A percentile compares a stretch with the other conserved stretches of the same genome.
phyloP scores from a whole-genome alignment of 2,797 vertebrate species.

The Lateolabrax maculatus region DNA sequence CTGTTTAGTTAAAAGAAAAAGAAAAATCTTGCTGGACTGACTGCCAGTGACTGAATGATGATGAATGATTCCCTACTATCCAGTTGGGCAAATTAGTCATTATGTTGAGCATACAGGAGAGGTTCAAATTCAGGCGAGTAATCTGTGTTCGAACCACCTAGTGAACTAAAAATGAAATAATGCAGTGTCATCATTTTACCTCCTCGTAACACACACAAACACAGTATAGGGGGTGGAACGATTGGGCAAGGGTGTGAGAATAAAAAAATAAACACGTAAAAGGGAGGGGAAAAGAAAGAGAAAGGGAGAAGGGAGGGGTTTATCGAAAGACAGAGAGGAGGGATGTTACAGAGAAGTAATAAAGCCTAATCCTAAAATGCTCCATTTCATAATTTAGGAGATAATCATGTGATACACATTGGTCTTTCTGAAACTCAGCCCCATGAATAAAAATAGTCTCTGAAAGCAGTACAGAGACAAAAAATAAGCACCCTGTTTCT shows the following conservation, averaged over 20 bases:
- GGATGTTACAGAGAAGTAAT: slow-evolving; percentile 19
- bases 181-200: not conserved
- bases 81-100: slow-evolving; percentile 42
- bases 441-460: slow-evolving; percentile 58
- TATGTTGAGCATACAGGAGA: slow-evolving; percentile 23
- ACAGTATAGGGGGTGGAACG: not conserved
- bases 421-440: slow-evolving; percentile 43
- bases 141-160: slow-evolving; percentile 9
- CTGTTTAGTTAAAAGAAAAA: too few species aligned
- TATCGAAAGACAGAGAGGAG: slow-evolving; percentile 21
- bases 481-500: slow-evolving; percentile 37
- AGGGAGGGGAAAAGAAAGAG: not conserved
- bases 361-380: slow-evolving; percentile 54
- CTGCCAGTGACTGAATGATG: too few species aligned
- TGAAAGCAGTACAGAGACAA: slow-evolving; percentile 39
- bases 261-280: not conserved
- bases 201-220: not conserved
- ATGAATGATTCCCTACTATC: slow-evolving; percentile 45
- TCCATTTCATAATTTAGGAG: slow-evolving; percentile 63
- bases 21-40: too few species aligned
- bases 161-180: slow-evolving; percentile 39
- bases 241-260: not conserved
- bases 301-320: not conserved
- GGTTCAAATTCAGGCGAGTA: slow-evolving; percentile 51
- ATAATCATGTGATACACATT: slow-evolving; percentile 57